Evolutionary conservation across 1,140 invertebrate genomes (phyloP), one percentile per base, ranked within the genome.

Genomic region (Amphibalanus amphitrite): DNA sequence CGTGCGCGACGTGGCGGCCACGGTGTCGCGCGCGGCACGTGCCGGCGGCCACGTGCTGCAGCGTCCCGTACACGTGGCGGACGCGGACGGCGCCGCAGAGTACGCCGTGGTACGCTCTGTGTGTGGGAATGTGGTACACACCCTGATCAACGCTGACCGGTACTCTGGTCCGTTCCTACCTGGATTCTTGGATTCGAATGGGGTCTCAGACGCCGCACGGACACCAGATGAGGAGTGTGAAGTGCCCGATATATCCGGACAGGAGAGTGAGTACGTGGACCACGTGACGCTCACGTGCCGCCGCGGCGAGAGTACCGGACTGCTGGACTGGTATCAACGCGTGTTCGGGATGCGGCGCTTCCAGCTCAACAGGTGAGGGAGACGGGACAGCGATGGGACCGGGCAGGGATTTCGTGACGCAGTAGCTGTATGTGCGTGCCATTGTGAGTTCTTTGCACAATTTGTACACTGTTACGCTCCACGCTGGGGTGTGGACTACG

Each of bases 281-380:
- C 83, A 85, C 76, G 76, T 84, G 0, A 80, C 83, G 13, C 78
- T 80, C 72, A 82, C 80, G 1, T 82, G 79, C 71, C 69, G 76
- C 29, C 73, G 74, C 71, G 82, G 82, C 13, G 76, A 80, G 71
- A 79, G 81, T 25, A 47, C 74, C 30, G 33, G 72, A 6, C 76
- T 84, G 15, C 76, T 84, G 8, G 59, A 77, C 0, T 85, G 83
- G 82, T 85, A 84, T 73, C 78, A 82, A 71, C 74, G 76, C 28
- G 78, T 78, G 26, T 83, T 85, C 76, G 81, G 80, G 64, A 84
- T 84, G 83, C 77, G 80, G 73, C 76, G 81, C 67, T 84, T 84
- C 76, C 75, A 79, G 17, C 81, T 82, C 3, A 84, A 83, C 74
- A 80, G 80, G 82, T 83, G 78, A 75, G 73, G 71, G 26, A 67